A percentile compares a stretch with the other conserved stretches of the same genome.
These are phyloP conservation scores for Drosophila santomea DNA, from an alignment of 1,140 invertebrate species.

Conservation along the genomic window DNA sequence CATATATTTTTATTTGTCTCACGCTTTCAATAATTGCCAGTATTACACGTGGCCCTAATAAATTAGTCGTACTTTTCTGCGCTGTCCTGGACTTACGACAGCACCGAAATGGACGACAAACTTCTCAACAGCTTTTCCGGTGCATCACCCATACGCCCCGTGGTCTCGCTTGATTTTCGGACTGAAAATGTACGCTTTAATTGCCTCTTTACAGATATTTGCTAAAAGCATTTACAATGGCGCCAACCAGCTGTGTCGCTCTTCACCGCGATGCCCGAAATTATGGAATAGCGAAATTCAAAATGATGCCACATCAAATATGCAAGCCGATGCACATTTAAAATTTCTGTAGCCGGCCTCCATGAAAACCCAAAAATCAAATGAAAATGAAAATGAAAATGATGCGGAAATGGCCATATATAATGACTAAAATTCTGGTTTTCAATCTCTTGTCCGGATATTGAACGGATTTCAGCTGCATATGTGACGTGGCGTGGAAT, in stretches of 20 bases:
- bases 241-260: constrained; percentile 48
- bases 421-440: constrained; percentile 33
- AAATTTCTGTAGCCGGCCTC: not conserved
- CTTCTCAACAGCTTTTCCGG: constrained; percentile 23
- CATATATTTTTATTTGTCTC: constrained; percentile 81
- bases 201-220: constrained; percentile 63
- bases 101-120: constrained; percentile 35
- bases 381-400: constrained; percentile 64
- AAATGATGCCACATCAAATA: constrained; percentile 49
- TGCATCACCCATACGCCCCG: constrained; percentile 52
- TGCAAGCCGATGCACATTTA: constrained; percentile 33
- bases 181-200: constrained; percentile 35
- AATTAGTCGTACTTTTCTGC: constrained; percentile 51
- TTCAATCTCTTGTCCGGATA: constrained; percentile 35
- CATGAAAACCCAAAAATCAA: constrained; percentile 47
- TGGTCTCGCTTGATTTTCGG: constrained; percentile 13
- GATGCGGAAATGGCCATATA: constrained; percentile 48
- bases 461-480: constrained; percentile 46
- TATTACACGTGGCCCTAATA: constrained; percentile 81
- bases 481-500: constrained; percentile 48
- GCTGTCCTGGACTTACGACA: constrained; percentile 2
- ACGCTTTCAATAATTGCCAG: constrained; percentile 81
- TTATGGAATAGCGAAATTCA: constrained; percentile 46
- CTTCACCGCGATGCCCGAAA: constrained; percentile 49
- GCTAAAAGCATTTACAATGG: constrained; percentile 59